These are phyloP conservation scores for Megatriorchis doriae DNA, from an alignment of 2,113 vertebrate genomes.

Conservation along the genomic window DNA sequence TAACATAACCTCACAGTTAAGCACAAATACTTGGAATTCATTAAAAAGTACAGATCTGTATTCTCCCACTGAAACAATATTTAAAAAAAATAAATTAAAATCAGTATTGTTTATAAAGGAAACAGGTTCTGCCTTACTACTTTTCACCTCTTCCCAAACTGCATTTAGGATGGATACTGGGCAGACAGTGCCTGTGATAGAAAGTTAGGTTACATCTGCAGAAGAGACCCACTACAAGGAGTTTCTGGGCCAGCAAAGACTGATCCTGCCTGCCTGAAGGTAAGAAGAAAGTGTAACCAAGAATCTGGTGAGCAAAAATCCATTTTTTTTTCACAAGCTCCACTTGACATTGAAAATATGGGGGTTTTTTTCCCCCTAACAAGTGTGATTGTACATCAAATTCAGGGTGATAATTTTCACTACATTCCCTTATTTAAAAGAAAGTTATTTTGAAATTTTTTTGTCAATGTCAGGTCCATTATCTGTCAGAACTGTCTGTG, in stretches of 20 bases:
- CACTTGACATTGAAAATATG: not conserved
- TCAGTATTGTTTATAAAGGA: not conserved
- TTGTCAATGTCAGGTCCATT: not conserved
- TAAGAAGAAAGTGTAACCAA: constrained; percentile 55
- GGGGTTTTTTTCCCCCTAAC: not conserved
- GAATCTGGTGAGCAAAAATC: not conserved
- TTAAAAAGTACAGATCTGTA: not conserved
- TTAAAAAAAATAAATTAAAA: not conserved
- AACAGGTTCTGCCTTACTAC: not conserved
- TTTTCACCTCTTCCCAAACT: not conserved
- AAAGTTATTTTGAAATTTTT: not conserved
- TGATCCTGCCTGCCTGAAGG: constrained; percentile 76
- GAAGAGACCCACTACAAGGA: constrained; percentile 73
- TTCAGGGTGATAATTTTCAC: not conserved
- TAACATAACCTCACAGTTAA: not conserved
- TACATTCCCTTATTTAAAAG: not conserved
- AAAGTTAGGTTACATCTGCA: constrained; percentile 82
- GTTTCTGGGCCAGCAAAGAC: constrained; percentile 34
- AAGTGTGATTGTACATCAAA: not conserved
- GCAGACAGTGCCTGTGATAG: constrained; percentile 83
- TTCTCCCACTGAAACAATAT: not conserved
- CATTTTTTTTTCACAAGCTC: not conserved
- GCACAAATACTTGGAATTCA: not conserved
- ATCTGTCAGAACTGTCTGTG: not conserved
- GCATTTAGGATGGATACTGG: constrained; percentile 84